A percentile compares a stretch with the other conserved stretches of the same genome.
Conservation (phyloP, 2,797 vertebrate genomes). For the Iguana delicatissima region DNA sequence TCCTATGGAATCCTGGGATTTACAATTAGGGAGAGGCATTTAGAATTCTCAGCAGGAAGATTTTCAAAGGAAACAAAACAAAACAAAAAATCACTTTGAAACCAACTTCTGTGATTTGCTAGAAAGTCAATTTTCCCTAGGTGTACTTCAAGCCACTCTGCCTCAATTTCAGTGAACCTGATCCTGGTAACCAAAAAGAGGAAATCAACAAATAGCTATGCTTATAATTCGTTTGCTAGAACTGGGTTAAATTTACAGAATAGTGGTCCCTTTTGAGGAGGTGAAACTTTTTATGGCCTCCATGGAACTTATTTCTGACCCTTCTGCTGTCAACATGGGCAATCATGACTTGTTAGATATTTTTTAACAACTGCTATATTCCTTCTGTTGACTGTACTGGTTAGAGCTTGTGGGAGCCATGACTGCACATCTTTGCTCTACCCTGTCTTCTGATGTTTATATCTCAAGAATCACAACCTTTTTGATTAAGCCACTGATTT, state of each 20-base stretch:
- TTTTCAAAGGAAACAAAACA: not conserved
- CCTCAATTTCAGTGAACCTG: not conserved
- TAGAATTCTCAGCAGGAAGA: too few species aligned
- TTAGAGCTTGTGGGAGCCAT: not conserved
- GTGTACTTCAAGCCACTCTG: not conserved
- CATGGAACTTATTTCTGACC: not conserved
- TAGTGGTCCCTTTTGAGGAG: not conserved
- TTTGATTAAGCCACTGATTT: conserved; percentile 2
- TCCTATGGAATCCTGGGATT: too few species aligned
- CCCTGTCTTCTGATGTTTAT: not conserved
- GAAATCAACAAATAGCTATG: not conserved
- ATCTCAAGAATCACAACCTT: not conserved
- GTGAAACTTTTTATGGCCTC: not conserved
- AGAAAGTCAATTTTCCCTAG: not conserved
- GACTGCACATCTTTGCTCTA: not conserved
- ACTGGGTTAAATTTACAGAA: not conserved
- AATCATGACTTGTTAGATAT: not conserved
- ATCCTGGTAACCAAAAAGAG: not conserved
- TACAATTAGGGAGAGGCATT: too few species aligned
- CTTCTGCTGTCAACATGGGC: not conserved
- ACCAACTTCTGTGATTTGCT: not conserved
- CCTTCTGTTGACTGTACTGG: not conserved
- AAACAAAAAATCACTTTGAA: not conserved
- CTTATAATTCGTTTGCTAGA: not conserved
- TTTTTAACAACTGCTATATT: not conserved